Conservation (phyloP, 2,888 invertebrate genomes). For the Ceraclea dissimilis region DNA sequence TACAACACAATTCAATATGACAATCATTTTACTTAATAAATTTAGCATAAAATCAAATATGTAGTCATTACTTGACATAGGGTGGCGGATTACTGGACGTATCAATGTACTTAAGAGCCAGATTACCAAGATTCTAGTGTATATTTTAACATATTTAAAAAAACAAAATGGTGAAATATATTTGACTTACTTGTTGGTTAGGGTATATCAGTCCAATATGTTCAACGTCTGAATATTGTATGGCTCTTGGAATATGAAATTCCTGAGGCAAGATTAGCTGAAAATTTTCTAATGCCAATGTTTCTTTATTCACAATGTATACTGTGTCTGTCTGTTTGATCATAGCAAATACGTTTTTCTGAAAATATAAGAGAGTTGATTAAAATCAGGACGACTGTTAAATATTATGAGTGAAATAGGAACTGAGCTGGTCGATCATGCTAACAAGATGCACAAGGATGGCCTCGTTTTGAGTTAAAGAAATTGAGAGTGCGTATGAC, state of each 20-base stretch:
- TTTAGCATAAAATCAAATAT: too few relatives aligned
- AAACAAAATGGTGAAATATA: neutral
- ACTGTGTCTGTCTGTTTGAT: neutral
- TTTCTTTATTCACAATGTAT: conserved; percentile 11
- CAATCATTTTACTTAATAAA: too few relatives aligned
- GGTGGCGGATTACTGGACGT: too few relatives aligned
- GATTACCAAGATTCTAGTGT: too few relatives aligned
- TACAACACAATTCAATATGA: too few relatives aligned
- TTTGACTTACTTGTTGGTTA: conserved; percentile 27
- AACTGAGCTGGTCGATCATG: too few relatives aligned
- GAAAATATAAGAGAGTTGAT: conserved; percentile 9
- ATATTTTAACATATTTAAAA: too few relatives aligned
- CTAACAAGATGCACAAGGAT: too few relatives aligned
- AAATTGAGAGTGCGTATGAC: too few relatives aligned
- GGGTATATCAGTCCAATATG: conserved; percentile 71
- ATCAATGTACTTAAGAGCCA: too few relatives aligned
- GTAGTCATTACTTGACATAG: too few relatives aligned
- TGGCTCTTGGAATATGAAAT: conserved; percentile 5
- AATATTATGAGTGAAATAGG: neutral
- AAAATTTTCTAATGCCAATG: conserved; percentile 17
- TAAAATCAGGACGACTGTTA: neutral
- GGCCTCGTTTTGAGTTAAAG: too few relatives aligned
- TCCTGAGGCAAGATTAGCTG: conserved; percentile 8
- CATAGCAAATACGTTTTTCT: conserved; percentile 10
- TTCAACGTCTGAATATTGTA: conserved; percentile 67